Evolutionary conservation across 2,888 invertebrate genomes (phyloP).

Genomic region (Stenodema calcarata): DNA sequence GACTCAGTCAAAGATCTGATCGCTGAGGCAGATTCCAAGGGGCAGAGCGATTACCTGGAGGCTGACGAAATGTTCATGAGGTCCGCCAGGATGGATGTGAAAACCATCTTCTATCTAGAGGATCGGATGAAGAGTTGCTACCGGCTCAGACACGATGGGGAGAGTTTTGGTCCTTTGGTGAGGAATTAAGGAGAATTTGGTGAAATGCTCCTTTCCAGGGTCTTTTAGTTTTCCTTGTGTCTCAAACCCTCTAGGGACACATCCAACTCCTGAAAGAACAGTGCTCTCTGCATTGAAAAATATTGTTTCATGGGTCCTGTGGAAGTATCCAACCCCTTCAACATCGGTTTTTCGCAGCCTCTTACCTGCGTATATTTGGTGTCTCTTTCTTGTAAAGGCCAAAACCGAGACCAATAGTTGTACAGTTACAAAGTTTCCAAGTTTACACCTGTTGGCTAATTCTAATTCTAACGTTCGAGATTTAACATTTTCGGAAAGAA

Average conservation of each 20-base stretch:
- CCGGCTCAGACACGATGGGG: not conserved
- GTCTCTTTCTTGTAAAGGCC: too few relatives aligned
- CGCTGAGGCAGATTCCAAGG: not conserved
- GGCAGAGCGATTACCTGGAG: not conserved
- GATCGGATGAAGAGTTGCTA: slow-evolving; percentile 12
- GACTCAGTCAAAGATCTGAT: not conserved
- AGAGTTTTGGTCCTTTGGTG: not conserved
- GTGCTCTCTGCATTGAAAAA: too few relatives aligned
- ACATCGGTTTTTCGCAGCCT: too few relatives aligned
- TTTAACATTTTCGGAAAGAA: too few relatives aligned
- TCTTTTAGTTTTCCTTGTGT: not conserved
- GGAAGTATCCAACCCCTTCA: too few relatives aligned
- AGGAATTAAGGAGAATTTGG: not conserved
- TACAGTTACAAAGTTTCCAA: too few relatives aligned
- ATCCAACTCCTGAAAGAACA: too few relatives aligned
- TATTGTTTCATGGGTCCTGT: too few relatives aligned
- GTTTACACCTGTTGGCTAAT: too few relatives aligned
- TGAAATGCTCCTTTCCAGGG: not conserved
- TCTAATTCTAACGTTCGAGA: too few relatives aligned
- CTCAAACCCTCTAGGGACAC: not conserved
- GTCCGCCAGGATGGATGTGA: not conserved
- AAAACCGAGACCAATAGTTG: too few relatives aligned
- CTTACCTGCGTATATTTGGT: too few relatives aligned
- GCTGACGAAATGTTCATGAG: not conserved
- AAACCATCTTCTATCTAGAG: slow-evolving; percentile 9